These are phyloP conservation scores for Bujurquina vittata DNA, from an alignment of 2,113 vertebrate genomes.

Conservation along the genomic window DNA sequence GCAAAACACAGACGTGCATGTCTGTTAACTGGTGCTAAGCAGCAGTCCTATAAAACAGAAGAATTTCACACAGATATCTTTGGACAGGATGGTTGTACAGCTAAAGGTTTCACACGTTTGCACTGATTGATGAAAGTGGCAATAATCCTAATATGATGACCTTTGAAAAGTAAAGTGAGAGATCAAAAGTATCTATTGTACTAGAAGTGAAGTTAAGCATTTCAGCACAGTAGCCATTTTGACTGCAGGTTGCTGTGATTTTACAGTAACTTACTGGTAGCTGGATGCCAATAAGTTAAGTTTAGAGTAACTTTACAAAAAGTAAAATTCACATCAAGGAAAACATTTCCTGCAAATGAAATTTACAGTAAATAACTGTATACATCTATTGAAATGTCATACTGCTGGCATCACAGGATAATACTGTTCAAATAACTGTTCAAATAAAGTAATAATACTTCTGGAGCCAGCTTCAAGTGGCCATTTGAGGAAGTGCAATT, in stretches of 20 bases:
- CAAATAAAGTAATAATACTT: accelerated
- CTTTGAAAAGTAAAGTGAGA: neutral
- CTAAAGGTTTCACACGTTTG: accelerated
- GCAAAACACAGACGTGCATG: neutral
- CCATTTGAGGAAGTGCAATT: neutral
- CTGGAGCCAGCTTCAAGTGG: neutral
- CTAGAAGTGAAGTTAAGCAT: neutral
- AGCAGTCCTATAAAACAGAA: neutral
- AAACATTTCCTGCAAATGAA: neutral
- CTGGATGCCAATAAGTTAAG: neutral
- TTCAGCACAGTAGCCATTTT: no score
- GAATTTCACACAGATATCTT: neutral
- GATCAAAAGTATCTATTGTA: neutral
- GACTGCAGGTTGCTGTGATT: neutral
- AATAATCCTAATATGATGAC: neutral
- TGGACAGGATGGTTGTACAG: neutral
- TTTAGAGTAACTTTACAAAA: no score
- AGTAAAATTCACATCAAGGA: no score
- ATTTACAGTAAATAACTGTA: neutral
- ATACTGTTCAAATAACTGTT: no score
- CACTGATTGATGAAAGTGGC: neutral
- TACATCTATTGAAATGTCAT: accelerated
- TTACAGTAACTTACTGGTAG: neutral
- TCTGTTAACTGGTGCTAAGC: neutral
- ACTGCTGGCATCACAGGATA: neutral